Conservation (phyloP, 2,888 invertebrate genomes). For the Zhengitettix transpicula region DNA sequence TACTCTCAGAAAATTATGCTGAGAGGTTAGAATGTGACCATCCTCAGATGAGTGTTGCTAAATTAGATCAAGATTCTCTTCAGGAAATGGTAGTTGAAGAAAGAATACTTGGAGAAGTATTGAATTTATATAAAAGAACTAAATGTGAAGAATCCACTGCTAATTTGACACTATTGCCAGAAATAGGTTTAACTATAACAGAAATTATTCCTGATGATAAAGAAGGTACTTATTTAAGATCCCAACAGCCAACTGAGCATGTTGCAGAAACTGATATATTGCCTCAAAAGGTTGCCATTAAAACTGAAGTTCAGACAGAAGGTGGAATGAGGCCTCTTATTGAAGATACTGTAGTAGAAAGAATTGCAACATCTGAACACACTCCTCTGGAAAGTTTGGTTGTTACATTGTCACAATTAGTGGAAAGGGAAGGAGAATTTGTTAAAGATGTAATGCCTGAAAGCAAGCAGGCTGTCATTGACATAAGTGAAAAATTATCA, state of each 20-base stretch:
- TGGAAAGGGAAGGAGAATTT: conserved; percentile 16
- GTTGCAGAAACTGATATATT: conserved; percentile 30
- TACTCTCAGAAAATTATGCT: conserved; percentile 26
- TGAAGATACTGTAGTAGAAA: conserved; percentile 18
- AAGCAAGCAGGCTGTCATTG: conserved; percentile 21
- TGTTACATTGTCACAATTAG: conserved; percentile 15
- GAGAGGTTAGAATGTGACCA: conserved; percentile 27
- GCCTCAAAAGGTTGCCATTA: conserved; percentile 30
- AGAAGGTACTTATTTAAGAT: conserved; percentile 28
- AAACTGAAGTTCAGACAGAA: conserved; percentile 30
- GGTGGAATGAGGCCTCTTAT: conserved; percentile 22
- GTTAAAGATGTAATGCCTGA: conserved; percentile 21
- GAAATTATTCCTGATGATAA: conserved; percentile 32
- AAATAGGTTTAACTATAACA: conserved; percentile 30
- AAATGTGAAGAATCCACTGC: conserved; percentile 27
- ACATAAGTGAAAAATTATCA: conserved; percentile 20
- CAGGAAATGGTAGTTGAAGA: conserved; percentile 35
- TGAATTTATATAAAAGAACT: conserved; percentile 26
- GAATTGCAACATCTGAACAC: conserved; percentile 14
- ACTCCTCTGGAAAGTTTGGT: conserved; percentile 17
- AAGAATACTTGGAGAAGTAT: conserved; percentile 35
- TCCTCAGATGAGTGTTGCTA: conserved; percentile 27
- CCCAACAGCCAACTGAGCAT: conserved; percentile 23
- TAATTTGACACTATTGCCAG: conserved; percentile 24
- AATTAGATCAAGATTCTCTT: conserved; percentile 25